Evolutionary conservation across 2,888 invertebrate genomes (phyloP), one percentile per base, ranked within the genome.

Genomic region (Agriopis leucophaearia): DNA sequence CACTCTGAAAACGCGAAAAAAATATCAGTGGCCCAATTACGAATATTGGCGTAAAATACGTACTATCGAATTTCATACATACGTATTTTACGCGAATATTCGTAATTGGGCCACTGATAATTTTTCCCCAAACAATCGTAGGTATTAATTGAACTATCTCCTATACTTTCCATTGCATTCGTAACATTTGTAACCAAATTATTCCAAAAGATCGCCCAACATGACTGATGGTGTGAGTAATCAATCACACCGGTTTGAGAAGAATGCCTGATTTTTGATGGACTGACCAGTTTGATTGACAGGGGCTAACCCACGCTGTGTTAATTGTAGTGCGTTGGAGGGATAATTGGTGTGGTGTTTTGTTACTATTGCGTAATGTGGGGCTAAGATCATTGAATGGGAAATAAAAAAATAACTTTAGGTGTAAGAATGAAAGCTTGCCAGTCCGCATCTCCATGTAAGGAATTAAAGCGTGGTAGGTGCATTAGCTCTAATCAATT

Each of bases 201-300:
- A 47, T 48, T 58, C 57, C 57, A 45, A 36, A 10, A 47, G 58
- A 48, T 48, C 58, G 58, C 58, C 58, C 48, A 58, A 44, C 42
- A 55, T 55, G 55, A 55, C 18, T 55, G 55, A 42, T 55, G 55
- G 42, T 13, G 18, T 27, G 1, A 13, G 38, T 54, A 54, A 55
- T 55, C 40, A n/a, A 38, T 47, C 35, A 38, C 4, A 48, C 47
- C 18, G 47, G 47, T 38, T 47, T 16, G 36, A 59, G 50, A 59
- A 59, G 59, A 59, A 59, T 59, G 59, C 50, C 16, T 50, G 48
- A 47, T 16, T 45, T 10, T 27, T 50, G 59, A 51, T 50, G 50
- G 59, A 50, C 50, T 40, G 48, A 7, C 18, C 50, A 50, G 27
- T 40, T 59, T 59, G 59, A 59, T 59, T 59, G 59, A 59, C 59